phyloP scores from a whole-genome alignment of 2,113 vertebrate genomes.

The Uria lomvia region DNA sequence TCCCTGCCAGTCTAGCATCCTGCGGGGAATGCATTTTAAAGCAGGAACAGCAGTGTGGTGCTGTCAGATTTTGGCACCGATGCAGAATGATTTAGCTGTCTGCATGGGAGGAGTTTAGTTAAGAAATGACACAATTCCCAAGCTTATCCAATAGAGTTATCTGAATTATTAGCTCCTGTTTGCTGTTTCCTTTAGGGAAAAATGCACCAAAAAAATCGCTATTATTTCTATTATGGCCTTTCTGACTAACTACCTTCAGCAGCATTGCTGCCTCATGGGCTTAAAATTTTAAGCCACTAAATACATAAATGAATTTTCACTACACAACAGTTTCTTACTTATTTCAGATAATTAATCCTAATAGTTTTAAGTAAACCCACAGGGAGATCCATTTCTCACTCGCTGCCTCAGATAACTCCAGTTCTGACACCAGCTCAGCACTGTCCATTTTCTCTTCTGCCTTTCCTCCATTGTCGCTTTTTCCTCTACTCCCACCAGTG shows the following conservation, averaged over 20 bases:
- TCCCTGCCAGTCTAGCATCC: background rate
- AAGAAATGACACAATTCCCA: background rate
- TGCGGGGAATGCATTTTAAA: background rate
- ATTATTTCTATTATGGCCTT: background rate
- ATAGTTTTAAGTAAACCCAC: background rate
- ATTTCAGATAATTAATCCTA: background rate
- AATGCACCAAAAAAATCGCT: background rate
- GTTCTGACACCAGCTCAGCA: background rate
- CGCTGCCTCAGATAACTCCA: background rate
- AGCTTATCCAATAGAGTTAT: background rate
- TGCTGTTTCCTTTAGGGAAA: background rate
- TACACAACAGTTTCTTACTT: background rate
- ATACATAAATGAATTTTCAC: background rate
- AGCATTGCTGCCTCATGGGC: rapidly evolving
- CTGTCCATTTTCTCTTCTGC: background rate
- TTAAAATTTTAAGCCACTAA: background rate
- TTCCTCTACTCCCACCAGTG: background rate
- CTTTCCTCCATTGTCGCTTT: background rate
- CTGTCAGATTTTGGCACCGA: background rate
- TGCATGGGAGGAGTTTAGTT: background rate
- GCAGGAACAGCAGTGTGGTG: background rate
- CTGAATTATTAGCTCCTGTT: background rate
- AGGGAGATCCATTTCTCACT: background rate
- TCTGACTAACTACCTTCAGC: background rate
- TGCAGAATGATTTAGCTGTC: background rate